These are phyloP conservation scores for Passer domesticus DNA, from an alignment of 2,113 vertebrate genomes.

Conservation along the genomic window DNA sequence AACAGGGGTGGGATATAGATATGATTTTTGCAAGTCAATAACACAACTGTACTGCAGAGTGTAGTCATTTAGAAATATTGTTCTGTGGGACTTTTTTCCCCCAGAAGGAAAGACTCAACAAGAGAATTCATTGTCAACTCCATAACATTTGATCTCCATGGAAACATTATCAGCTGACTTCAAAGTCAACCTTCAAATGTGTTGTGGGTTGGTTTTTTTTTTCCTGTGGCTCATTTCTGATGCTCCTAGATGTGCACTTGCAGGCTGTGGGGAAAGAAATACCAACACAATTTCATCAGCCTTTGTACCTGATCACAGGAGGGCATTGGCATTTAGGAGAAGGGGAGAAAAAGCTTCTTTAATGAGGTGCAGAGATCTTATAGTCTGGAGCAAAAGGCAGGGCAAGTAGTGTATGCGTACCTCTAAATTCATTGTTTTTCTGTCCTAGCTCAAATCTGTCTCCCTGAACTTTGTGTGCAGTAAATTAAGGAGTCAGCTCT, in stretches of 20 bases:
- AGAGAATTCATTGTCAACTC: not conserved
- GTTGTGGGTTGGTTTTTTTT: not conserved
- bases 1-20: not conserved
- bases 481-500: not conserved
- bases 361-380: not conserved
- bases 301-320: conserved; percentile 13
- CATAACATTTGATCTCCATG: conserved; percentile 55
- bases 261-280: not conserved
- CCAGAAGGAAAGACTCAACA: not conserved
- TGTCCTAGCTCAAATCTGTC: not conserved
- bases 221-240: not conserved
- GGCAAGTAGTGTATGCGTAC: not conserved
- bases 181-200: conserved; percentile 51
- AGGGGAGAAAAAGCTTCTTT: not conserved
- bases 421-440: not conserved
- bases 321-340: not conserved
- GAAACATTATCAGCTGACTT: conserved; percentile 56
- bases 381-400: not conserved
- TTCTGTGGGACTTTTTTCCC: not conserved
- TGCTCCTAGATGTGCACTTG: conserved; percentile 8
- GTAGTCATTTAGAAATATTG: not conserved
- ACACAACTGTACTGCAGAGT: not conserved
- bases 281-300: not conserved
- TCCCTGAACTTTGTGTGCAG: not conserved
- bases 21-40: not conserved